Evolutionary conservation across 2,797 vertebrate species (phyloP).

Genomic region (Chelmon rostratus): DNA sequence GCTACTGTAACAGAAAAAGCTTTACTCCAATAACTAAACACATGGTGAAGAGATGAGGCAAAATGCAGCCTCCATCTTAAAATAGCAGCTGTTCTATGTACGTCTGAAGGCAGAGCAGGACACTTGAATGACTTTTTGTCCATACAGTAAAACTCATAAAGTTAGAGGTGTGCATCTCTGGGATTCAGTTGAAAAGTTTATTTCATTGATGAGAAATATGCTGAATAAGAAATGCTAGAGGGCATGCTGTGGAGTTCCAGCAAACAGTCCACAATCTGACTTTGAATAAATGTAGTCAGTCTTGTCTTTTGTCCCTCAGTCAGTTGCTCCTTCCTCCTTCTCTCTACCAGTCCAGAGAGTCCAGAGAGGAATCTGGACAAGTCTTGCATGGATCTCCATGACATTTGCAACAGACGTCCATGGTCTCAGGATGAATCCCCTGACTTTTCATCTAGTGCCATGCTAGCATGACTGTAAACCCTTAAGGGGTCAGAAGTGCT

Average conservation of each 20-base stretch:
- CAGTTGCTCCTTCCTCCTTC: not conserved
- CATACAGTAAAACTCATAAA: not conserved
- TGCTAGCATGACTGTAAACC: not conserved
- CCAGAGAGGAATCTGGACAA: not conserved
- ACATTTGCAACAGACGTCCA: not conserved
- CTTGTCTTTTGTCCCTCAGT: not conserved
- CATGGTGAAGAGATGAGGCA: not conserved
- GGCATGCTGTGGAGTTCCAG: not conserved
- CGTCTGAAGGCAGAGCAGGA: not conserved
- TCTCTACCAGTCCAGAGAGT: not conserved
- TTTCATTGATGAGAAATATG: not conserved
- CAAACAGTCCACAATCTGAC: not conserved
- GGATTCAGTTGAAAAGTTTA: not conserved
- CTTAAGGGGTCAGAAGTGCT: not conserved
- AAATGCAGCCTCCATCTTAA: not conserved
- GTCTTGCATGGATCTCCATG: not conserved
- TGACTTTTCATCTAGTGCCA: not conserved
- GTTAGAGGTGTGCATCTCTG: not conserved
- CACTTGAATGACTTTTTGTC: too few species aligned
- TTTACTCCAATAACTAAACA: not conserved
- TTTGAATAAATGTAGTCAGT: not conserved
- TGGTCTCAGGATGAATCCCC: not conserved
- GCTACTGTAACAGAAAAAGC: not conserved
- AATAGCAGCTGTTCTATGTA: not conserved
- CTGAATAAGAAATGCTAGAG: not conserved